phyloP scores from a whole-genome alignment of 2,888 invertebrate genomes.

The Synergus umbraculus region DNA sequence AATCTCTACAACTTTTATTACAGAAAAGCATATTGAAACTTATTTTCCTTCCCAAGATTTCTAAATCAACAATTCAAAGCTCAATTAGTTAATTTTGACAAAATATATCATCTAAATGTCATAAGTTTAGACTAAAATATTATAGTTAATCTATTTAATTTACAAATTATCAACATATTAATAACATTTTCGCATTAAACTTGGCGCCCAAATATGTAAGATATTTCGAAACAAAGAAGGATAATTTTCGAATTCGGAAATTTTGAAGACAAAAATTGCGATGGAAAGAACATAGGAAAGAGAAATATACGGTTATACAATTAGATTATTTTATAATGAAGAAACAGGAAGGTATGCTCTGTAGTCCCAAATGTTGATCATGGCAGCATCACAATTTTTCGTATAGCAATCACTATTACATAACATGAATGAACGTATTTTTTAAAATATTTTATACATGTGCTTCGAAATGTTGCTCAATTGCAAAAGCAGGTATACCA shows the following conservation, averaged over 20 bases:
- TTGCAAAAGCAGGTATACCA: slow-evolving; percentile 2
- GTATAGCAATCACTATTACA: slow-evolving; percentile 65
- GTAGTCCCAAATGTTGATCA: slow-evolving; percentile 51
- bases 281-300: neutral
- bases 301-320: neutral
- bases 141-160: no score
- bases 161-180: neutral
- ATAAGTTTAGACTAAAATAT: no score
- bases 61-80: neutral
- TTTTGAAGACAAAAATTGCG: neutral
- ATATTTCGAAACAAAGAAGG: neutral
- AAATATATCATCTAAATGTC: neutral
- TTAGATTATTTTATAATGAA: slow-evolving; percentile 2
- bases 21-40: neutral
- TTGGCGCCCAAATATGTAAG: neutral
- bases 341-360: neutral
- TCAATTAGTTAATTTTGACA: neutral
- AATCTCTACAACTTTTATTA: no score
- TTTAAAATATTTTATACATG: slow-evolving; percentile 44
- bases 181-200: neutral
- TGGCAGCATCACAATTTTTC: slow-evolving; percentile 64
- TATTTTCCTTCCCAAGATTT: neutral
- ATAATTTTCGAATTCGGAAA: neutral
- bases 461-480: slow-evolving; percentile 44
- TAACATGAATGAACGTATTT: slow-evolving; percentile 60